Conservation (phyloP, 2,113 vertebrate genomes). For the Ptilorrhoa leucosticta region DNA sequence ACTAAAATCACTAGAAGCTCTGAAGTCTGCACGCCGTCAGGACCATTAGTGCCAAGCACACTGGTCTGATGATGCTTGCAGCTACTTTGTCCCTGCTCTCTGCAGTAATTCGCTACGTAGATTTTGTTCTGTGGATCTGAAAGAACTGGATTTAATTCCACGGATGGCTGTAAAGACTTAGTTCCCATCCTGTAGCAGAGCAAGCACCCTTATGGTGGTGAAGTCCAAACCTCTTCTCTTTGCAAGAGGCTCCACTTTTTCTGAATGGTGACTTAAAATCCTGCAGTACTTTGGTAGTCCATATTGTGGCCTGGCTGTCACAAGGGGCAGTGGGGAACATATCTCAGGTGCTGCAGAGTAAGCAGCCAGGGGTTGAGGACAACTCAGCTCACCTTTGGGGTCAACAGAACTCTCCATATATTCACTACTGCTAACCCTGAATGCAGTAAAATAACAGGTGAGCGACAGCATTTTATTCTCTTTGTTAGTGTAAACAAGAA, state of each 20-base stretch:
- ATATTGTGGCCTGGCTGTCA: background rate
- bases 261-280: background rate
- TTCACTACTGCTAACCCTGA: background rate
- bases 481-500: background rate
- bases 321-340: background rate
- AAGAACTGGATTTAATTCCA: background rate
- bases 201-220: fast-evolving
- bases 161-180: fast-evolving
- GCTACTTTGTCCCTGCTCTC: background rate
- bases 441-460: background rate
- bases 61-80: background rate
- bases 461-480: background rate
- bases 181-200: background rate
- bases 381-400: background rate
- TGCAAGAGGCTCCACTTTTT: background rate
- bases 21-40: background rate
- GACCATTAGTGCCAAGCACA: background rate
- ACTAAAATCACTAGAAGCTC: background rate
- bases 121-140: background rate
- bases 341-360: background rate
- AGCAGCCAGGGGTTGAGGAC: background rate
- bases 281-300: background rate
- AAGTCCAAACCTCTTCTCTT: background rate
- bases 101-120: background rate
- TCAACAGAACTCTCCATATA: background rate